Evolutionary conservation across 2,797 vertebrate species (phyloP), one percentile per base, ranked within the genome.

Genomic region (Sebastes paucispinis): DNA sequence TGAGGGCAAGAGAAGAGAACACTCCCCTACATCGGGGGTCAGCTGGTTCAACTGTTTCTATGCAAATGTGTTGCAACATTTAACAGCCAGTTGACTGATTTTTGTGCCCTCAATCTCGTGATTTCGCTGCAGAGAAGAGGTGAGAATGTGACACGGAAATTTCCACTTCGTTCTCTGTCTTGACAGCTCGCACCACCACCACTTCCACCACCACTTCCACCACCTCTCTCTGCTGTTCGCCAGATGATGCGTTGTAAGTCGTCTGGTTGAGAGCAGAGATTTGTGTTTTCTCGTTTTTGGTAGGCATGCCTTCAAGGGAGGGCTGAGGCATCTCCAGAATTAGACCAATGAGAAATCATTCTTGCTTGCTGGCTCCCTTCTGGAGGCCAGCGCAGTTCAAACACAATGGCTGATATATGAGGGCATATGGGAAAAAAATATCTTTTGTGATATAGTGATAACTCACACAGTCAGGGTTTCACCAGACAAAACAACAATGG

Each of bases 281-380:
- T 73, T 76, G 64, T 32, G 25, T 80, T 80, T 69, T 73, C 8
- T 54, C 20, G 36, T 73, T 77, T 79, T 74, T 73, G 39, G 66
- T 54, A 69, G 79, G 65, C 73, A 52, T 60, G 70, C 29, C 80
- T 81, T 71, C 6, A 55, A 86, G 83, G 73, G 70, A 59, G 57
- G 27, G 73, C 59, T 32, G 50, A 77, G 72, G 67, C 79, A 65
- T 81, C 76, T 70, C 75, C 66, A 77, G 62, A 88, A 69, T 84
- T 82, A 88, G 73, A 81, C 71, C 32, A 55, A 31, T 31, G 58
- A 80, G 47, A 80, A 81, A 82, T 75, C 65, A 69, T 69, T 72
- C 24, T 39, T 22, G 67, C 73, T 80, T 82, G 63, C 87, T 83
- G 59, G 36, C 22, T 64, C 43, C n/a, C 66, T 36, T 14, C 70